Evolutionary conservation across 2,113 vertebrate species (phyloP).

Genomic region (Tringa solitaria): DNA sequence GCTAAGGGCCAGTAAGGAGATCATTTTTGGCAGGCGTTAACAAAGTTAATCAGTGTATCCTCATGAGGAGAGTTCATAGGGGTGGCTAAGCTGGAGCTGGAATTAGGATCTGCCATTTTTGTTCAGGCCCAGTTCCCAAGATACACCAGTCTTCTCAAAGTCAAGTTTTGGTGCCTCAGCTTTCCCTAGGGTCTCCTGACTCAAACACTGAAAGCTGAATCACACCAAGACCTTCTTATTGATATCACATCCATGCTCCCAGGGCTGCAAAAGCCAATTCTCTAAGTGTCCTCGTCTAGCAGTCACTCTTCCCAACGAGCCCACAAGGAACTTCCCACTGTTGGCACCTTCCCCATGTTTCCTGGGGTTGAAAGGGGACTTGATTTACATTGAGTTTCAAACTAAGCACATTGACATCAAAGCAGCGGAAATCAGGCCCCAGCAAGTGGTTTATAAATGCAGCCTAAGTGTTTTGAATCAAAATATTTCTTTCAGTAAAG

Average conservation of each 20-base stretch:
- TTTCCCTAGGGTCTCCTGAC: background rate
- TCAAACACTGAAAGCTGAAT: background rate
- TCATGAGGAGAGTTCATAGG: background rate
- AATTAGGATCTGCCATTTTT: background rate
- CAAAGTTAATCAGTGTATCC: background rate
- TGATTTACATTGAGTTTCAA: conserved; percentile 45
- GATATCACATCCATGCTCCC: background rate
- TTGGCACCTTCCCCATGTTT: conserved; percentile 14
- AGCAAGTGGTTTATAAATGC: conserved; percentile 53
- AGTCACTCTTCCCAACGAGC: background rate
- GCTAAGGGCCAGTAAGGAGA: rapidly evolving
- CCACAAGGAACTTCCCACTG: background rate
- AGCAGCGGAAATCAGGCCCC: conserved; percentile 31
- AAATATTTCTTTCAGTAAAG: conserved; percentile 45
- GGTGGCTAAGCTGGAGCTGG: background rate
- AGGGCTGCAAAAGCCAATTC: background rate
- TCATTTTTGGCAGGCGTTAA: background rate
- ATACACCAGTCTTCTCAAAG: background rate
- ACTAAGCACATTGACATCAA: conserved; percentile 46
- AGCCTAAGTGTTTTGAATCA: conserved; percentile 57
- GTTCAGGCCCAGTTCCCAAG: background rate
- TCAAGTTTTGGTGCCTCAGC: background rate
- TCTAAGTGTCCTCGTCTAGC: background rate
- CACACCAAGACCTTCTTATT: background rate
- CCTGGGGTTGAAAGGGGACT: conserved; percentile 9